Percentiles rank a stretch among this genome's conserved stretches.
phyloP scores from a whole-genome alignment of 2,113 vertebrate species.

The Sitta europaea region DNA sequence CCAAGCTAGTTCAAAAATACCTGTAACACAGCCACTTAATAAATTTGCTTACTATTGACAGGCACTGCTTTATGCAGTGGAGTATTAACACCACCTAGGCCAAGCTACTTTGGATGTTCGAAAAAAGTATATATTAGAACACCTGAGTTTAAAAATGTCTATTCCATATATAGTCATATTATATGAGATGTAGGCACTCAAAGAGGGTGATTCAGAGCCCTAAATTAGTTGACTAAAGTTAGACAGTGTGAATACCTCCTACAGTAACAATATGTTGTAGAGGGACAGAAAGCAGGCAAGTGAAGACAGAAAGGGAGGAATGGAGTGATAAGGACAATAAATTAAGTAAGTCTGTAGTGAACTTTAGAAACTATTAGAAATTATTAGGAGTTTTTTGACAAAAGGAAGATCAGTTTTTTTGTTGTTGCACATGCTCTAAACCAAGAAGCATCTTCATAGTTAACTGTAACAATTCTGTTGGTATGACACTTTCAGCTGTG shows the following conservation, averaged over 20 bases:
- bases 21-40: background rate
- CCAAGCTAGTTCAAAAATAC: background rate
- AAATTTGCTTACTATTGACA: background rate
- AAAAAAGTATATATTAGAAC: constrained; percentile 10
- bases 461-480: background rate
- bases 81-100: background rate
- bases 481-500: background rate
- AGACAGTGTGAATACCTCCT: constrained; percentile 61
- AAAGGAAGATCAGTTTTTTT: background rate
- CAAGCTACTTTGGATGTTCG: background rate
- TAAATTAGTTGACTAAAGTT: constrained; percentile 62
- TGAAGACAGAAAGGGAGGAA: constrained; percentile 19
- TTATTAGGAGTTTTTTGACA: background rate
- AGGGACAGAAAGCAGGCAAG: constrained; percentile 25
- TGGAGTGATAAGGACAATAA: background rate
- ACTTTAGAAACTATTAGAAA: background rate
- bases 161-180: constrained; percentile 45
- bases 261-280: constrained; percentile 58
- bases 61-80: background rate
- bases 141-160: constrained; percentile 28
- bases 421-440: background rate
- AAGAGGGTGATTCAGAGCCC: constrained; percentile 52
- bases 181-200: background rate
- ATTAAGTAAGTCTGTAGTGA: background rate
- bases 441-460: background rate